Evolutionary conservation across 2,888 invertebrate genomes (phyloP), one percentile per base, ranked within the genome.

Genomic region (Chrysomela aeneicollis): DNA sequence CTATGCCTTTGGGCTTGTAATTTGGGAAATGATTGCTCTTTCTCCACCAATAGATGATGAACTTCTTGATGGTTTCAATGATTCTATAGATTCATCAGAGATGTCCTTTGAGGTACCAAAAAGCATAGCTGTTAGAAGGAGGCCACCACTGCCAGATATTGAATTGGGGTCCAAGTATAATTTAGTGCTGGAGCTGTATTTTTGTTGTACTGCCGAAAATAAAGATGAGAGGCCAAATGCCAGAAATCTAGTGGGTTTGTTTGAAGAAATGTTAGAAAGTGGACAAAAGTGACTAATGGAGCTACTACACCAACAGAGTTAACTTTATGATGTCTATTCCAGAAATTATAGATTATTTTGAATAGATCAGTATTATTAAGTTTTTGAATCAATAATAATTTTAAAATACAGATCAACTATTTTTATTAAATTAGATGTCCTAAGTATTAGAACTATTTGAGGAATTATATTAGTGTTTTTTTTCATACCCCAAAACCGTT

Each of bases 11-110:
- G 95, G 94, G 0, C 84, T 94, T 9, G 87, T 91, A 0, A 78
- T 94, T 22, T 94, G 92, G 88, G 94, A 94, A 85, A 94, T 93
- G 88, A 83, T 94, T 79, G 86, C 92, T 0, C 83, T 93, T 2
- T 84, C 85, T 58, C 87, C 90, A 0, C 94, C 94, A 0, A 82
- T 84, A 12, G 74, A 77, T 53, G 73, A 75, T 21, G 71, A 74
- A 19, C 12, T 62, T 18, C 66, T 65, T 12, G 79, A 77, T 49
- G 81, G 82, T 64, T 79, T 77, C 15, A 81, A 82, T 3, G 80
- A 74, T 78, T 84, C 63, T 4, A 42, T 42, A 21, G 47, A 58
- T 35, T 46, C n/a, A n/a, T n/a, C 57, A 26, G 59, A 66, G 50
- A 57, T 64, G 18, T 46, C 57, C 8, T 15, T 17, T 22, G 51